These are phyloP conservation scores for Rana temporaria DNA, from an alignment of 2,113 vertebrate genomes.

Conservation along the genomic window DNA sequence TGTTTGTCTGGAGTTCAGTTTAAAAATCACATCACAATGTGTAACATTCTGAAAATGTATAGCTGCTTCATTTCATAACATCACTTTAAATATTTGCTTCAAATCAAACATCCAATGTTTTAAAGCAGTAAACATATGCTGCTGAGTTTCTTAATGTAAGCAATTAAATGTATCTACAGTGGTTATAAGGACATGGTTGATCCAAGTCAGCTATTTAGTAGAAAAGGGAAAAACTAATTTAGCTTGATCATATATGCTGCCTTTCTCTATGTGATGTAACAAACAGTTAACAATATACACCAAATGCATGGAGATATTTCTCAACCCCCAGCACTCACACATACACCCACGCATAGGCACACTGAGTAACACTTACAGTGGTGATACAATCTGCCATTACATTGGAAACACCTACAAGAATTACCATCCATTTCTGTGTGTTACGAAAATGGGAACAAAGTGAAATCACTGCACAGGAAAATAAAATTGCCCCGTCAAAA, in stretches of 20 bases:
- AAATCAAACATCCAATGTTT: too few relatives aligned
- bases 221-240: not conserved
- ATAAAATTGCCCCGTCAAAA: not conserved
- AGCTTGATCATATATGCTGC: not conserved
- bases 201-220: not conserved
- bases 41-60: too few relatives aligned
- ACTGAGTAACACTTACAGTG: slow-evolving; percentile 46
- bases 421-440: slow-evolving; percentile 16
- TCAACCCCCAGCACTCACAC: slow-evolving; percentile 33
- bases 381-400: slow-evolving; percentile 51
- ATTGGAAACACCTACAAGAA: slow-evolving; percentile 43
- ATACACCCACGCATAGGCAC: slow-evolving; percentile 44
- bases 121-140: too few relatives aligned
- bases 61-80: too few relatives aligned
- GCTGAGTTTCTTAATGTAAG: too few relatives aligned
- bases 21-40: too few relatives aligned
- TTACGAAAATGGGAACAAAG: slow-evolving; percentile 10
- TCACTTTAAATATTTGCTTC: too few relatives aligned
- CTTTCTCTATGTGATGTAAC: not conserved
- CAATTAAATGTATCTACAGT: too few relatives aligned
- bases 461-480: not conserved
- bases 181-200: too few relatives aligned
- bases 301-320: slow-evolving; percentile 20
- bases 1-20: too few relatives aligned
- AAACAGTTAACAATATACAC: slow-evolving; percentile 37